Evolutionary conservation across 2,797 vertebrate species (phyloP).

Genomic region (Crenuchus spilurus): DNA sequence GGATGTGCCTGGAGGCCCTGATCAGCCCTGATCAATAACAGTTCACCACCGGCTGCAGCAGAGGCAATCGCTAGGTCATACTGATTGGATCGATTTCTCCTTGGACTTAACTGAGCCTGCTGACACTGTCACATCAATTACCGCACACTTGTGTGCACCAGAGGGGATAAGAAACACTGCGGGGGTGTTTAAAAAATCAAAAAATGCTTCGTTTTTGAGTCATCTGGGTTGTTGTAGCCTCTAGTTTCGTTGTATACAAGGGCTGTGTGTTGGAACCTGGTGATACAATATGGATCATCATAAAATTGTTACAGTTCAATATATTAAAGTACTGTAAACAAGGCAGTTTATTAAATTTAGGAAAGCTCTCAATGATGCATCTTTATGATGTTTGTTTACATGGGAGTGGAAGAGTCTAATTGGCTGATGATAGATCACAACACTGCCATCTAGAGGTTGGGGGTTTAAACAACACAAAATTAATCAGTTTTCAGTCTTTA

Average conservation of each 20-base stretch:
- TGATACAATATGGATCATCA: too few species aligned
- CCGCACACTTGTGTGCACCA: conserved; percentile 38
- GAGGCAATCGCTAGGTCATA: conserved; percentile 78
- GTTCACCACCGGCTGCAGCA: conserved; percentile 72
- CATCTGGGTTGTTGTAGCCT: neutral
- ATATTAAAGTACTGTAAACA: too few species aligned
- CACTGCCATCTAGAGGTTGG: too few species aligned
- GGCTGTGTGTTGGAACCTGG: too few species aligned
- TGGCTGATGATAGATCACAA: too few species aligned
- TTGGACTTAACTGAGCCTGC: conserved; percentile 58
- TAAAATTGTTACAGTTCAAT: too few species aligned
- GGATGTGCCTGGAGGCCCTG: conserved; percentile 71
- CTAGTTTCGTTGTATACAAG: neutral
- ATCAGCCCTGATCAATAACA: conserved; percentile 81
- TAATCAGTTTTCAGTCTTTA: too few species aligned
- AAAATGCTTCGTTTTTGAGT: neutral
- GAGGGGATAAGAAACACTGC: conserved; percentile 18
- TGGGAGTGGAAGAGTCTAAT: too few species aligned
- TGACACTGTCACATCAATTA: conserved; percentile 48
- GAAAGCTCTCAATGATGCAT: too few species aligned
- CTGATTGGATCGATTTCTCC: conserved; percentile 76
- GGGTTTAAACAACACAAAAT: too few species aligned
- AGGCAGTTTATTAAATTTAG: too few species aligned
- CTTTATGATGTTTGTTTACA: too few species aligned
- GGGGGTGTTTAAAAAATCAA: neutral